Evolutionary conservation across 2,797 vertebrate genomes (phyloP), one percentile per base, ranked within the genome.

Genomic region (Neostethus bicornis): DNA sequence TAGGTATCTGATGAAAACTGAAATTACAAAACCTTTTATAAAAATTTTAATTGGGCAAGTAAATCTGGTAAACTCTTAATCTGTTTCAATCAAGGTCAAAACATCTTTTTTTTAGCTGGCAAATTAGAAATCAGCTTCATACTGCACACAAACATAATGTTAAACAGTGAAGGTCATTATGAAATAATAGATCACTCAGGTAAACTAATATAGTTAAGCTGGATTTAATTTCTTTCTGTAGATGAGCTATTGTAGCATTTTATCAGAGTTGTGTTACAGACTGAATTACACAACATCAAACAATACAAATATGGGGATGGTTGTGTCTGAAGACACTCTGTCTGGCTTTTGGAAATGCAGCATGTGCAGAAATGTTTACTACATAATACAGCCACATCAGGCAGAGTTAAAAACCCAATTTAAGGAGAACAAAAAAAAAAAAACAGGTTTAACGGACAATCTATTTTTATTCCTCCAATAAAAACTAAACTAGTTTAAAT

Each of bases 361-460:
- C 45, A 16, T 19, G 51, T 54, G 51, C 21, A 49, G 48, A 31
- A 37, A 14, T 25, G 13, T 55, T 47, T 61, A 4, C 1, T 9
- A 39, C 5, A 10, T 19, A 39, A 19, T 17, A 39, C 6, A 39
- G 17, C 19, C 10, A 39, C 37, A 39, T 10, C 21, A 24, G 46
- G 26, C 12, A 57, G 38, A 75, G 42, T 66, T 66, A 48, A 31
- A 70, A 53, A 14, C 46, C 60, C 61, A 45, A n/a, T n/a, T n/a
- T 46, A 53, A 50, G 28, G 67, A 47, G 26, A 48, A 49, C 43
- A 52, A 46, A 61, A 61, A 51, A 48, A 49, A 43, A 52, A 46
- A 61, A 61, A 51, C 56, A 48, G 53, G 19, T 34, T 55, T 34
- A 37, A 46, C 51, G 43, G 10, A 17, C 23, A 38, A 41, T 44